These are phyloP conservation scores for Cebidichthys violaceus DNA, from an alignment of 2,113 vertebrate species.

Conservation along the genomic window DNA sequence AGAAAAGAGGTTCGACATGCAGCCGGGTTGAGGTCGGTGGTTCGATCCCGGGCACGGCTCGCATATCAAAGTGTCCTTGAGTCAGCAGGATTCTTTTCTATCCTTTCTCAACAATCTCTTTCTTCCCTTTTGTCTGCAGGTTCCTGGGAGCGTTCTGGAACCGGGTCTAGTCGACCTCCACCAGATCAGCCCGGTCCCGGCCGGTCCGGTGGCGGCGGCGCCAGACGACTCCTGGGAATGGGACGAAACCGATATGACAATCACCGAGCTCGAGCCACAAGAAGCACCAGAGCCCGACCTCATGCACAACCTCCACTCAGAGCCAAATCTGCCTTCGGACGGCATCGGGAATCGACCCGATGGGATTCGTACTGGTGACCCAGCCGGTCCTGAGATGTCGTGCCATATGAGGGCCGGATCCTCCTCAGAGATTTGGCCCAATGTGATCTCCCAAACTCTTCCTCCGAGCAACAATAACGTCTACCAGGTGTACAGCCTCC, in stretches of 20 bases:
- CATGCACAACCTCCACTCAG: constrained; percentile 68
- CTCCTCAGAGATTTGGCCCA: constrained; percentile 7
- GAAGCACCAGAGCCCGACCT: constrained; percentile 76
- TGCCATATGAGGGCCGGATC: not conserved
- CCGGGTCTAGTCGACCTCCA: constrained; percentile 89
- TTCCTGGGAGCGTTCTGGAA: constrained; percentile 89
- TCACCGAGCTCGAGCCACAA: constrained; percentile 84
- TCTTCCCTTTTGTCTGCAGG: constrained; percentile 75
- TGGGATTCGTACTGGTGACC: not conserved
- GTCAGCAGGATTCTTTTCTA: not conserved
- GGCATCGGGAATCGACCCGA: accelerated
- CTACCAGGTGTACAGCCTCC: constrained; percentile 94
- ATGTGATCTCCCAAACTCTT: constrained; percentile 5
- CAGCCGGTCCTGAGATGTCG: not conserved
- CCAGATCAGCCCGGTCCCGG: constrained; percentile 48
- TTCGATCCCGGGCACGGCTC: too few species aligned
- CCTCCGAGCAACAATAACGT: constrained; percentile 73
- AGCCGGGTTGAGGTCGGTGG: not conserved
- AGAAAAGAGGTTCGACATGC: not conserved
- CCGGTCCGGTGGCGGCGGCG: constrained; percentile 71
- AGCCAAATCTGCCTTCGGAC: constrained; percentile 19
- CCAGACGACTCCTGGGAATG: constrained; percentile 94
- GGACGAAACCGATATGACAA: constrained; percentile 97
- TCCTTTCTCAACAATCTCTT: not conserved
- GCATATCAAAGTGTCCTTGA: not conserved